A percentile compares a stretch with the other conserved stretches of the same genome.
These are phyloP conservation scores for Eulithis testata DNA, from an alignment of 2,888 invertebrate genomes.

Conservation along the genomic window DNA sequence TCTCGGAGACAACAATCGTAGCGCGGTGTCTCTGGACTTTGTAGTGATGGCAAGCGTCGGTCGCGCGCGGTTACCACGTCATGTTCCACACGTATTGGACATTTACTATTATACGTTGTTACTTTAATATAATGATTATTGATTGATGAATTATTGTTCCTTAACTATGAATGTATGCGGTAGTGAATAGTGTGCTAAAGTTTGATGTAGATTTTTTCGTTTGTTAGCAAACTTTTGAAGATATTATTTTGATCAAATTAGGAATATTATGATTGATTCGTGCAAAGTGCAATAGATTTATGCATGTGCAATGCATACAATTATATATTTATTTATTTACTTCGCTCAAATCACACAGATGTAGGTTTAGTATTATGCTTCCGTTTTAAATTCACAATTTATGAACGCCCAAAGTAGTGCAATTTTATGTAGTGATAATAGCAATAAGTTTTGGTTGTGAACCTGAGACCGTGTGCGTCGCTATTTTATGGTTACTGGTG, in stretches of 20 bases:
- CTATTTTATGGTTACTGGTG: conserved; percentile 65
- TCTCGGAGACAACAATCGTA: conserved; percentile 33
- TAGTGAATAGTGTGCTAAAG: conserved; percentile 83
- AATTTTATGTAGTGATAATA: conserved; percentile 81
- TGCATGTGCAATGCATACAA: conserved; percentile 52
- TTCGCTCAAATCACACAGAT: conserved; percentile 69
- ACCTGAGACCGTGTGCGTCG: conserved; percentile 67
- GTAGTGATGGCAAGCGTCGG: conserved; percentile 39
- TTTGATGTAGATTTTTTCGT: conserved; percentile 82
- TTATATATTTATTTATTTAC: conserved; percentile 52
- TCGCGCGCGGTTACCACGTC: conserved; percentile 35
- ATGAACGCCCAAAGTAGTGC: conserved; percentile 76
- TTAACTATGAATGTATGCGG: conserved; percentile 83
- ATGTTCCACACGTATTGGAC: conserved; percentile 55
- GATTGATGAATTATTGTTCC: conserved; percentile 81
- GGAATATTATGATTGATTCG: conserved; percentile 65
- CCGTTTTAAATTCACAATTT: conserved; percentile 63
- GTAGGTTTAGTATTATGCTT: conserved; percentile 65
- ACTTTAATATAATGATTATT: conserved; percentile 61
- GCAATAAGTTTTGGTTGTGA: conserved; percentile 84
- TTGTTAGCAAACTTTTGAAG: conserved; percentile 78
- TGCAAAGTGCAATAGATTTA: conserved; percentile 68
- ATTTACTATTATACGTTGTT: conserved; percentile 60
- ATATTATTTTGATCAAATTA: conserved; percentile 80
- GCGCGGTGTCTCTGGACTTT: conserved; percentile 41